Evolutionary conservation across 2,888 invertebrate genomes (phyloP), one percentile per base, ranked within the genome.

Genomic region (Apotomis turbidana): DNA sequence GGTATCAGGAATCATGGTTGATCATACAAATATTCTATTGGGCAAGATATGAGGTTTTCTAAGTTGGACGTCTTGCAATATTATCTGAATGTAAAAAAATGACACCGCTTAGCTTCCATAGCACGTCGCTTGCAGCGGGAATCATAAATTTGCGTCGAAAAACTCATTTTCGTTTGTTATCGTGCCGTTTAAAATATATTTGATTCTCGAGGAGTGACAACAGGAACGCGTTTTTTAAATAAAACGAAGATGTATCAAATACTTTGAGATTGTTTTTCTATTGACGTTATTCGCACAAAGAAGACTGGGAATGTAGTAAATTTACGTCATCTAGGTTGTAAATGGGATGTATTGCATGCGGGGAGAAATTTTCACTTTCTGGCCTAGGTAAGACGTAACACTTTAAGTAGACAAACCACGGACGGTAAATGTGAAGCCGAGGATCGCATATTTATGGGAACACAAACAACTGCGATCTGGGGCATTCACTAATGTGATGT

Each of bases 41-140:
- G 4, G 41, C 4, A 27, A 55, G 44, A 66, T 66, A 66, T 46
- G 57, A 57, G 66, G 66, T 57, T 66, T 66, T 46, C 55, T 66
- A 66, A 66, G 46, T 46, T n/a, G 27, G 46, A 46, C 46, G 55
- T 51, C 66, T 60, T 71, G 67, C 57, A 71, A 68, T 71, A 71
- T 71, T 68, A 71, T 71, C 67, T 71, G 71, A 62, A 71, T 71
- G 60, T 27, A 68, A 68, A 71, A 71, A 71, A 71, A 71, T 71
- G 61, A 13, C 67, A 58, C 27, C 71, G 27, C 44, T 71, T 71
- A 57, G 44, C 68, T 68, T 68, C 58, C 72, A 54, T 63, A 57
- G 68, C 68, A 72, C 72, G 72, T 72, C 72, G 38, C 63, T 49
- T 72, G 62, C 72, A 72, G 72, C 46, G 57, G 68, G 63, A 36